Evolutionary conservation across 2,113 vertebrate species (phyloP).

Genomic region (Cyanoderma ruficeps): DNA sequence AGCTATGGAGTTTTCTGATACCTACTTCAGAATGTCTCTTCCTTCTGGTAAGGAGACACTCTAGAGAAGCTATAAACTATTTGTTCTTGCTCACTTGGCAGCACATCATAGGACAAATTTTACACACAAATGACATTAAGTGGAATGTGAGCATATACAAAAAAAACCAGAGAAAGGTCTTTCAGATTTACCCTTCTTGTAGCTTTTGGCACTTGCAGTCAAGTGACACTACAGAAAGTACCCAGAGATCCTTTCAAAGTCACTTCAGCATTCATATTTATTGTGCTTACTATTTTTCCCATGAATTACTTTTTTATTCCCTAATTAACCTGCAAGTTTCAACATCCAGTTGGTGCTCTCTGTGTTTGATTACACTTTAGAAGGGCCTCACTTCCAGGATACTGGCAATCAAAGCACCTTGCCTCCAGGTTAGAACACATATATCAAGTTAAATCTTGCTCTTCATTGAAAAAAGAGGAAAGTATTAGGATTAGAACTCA

Average conservation of each 20-base stretch:
- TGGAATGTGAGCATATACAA: not conserved
- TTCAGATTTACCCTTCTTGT: not conserved
- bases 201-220: not conserved
- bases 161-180: not conserved
- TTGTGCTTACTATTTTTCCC: not conserved
- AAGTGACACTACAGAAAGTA: constrained; percentile 9
- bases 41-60: not conserved
- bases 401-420: not conserved
- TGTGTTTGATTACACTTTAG: not conserved
- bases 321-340: not conserved
- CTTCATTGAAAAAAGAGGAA: not conserved
- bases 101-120: not conserved
- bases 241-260: not conserved
- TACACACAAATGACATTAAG: not conserved
- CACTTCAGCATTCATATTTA: not conserved
- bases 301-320: not conserved
- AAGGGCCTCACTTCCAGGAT: not conserved
- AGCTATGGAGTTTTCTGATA: not conserved
- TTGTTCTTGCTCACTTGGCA: not conserved
- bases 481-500: not conserved
- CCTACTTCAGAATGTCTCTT: not conserved
- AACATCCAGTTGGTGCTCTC: not conserved
- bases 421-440: not conserved
- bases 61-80: not conserved
- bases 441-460: not conserved